Evolutionary conservation across 2,888 invertebrate species (phyloP).

Genomic region (Augochlorella aurata): DNA sequence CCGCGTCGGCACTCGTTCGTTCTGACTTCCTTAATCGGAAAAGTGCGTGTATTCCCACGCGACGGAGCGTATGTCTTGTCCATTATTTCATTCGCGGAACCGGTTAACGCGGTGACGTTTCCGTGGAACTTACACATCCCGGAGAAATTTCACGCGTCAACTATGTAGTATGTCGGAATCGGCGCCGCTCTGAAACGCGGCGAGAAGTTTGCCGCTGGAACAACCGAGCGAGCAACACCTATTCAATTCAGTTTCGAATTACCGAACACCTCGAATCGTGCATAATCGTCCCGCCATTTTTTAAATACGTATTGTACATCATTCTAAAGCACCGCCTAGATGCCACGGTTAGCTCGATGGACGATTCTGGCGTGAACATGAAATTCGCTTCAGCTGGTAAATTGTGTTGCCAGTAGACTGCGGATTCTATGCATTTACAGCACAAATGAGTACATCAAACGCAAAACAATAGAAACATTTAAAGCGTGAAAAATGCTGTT

Average conservation of each 20-base stretch:
- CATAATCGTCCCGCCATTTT: not conserved
- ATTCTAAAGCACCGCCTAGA: not conserved
- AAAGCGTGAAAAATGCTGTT: too few species aligned
- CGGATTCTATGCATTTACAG: too few species aligned
- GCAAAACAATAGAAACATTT: too few species aligned
- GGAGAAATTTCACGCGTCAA: constrained; percentile 19
- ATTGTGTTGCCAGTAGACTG: too few species aligned
- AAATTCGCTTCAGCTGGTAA: not conserved
- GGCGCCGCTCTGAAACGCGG: constrained; percentile 8
- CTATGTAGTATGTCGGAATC: constrained; percentile 2
- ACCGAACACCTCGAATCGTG: not conserved
- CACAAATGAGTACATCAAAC: too few species aligned
- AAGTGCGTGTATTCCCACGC: constrained; percentile 17
- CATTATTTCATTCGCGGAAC: constrained; percentile 43
- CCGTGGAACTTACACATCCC: constrained; percentile 5
- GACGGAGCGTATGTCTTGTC: constrained; percentile 16
- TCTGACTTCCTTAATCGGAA: constrained; percentile 34
- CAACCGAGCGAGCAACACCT: constrained; percentile 15
- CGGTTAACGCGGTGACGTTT: constrained; percentile 29
- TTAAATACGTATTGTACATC: not conserved
- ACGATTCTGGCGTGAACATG: not conserved
- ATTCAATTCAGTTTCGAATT: constrained; percentile 6
- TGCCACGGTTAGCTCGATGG: not conserved
- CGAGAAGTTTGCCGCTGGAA: constrained; percentile 14
- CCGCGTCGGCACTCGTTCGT: not conserved